Evolutionary conservation across 1,140 invertebrate genomes (phyloP).

Genomic region (Palaemon carinicauda): DNA sequence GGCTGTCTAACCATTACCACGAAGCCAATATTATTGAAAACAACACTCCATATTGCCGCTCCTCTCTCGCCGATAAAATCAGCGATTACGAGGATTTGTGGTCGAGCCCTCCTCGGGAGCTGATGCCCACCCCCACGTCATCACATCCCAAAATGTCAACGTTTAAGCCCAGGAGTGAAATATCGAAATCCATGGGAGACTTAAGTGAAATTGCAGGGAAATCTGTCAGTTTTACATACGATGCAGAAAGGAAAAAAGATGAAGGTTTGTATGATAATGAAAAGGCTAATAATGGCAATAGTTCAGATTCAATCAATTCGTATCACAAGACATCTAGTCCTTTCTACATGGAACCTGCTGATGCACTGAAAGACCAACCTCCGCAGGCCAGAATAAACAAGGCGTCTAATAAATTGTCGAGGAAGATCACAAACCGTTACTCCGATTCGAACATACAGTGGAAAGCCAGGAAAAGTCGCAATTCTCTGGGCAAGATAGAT

Average conservation of each 20-base stretch:
- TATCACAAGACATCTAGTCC: slow-evolving; percentile 72
- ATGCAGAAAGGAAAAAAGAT: slow-evolving; percentile 28
- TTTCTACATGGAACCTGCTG: slow-evolving; percentile 91
- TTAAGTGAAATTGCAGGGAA: slow-evolving; percentile 52
- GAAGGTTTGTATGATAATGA: slow-evolving; percentile 12
- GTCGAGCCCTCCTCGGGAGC: slow-evolving; percentile 73
- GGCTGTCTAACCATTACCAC: slow-evolving; percentile 72
- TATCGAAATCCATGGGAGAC: slow-evolving; percentile 57
- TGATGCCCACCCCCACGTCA: slow-evolving; percentile 61
- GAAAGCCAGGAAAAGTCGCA: slow-evolving; percentile 61
- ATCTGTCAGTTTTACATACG: slow-evolving; percentile 45
- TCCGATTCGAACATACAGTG: slow-evolving; percentile 72
- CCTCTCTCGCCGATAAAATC: slow-evolving; percentile 87
- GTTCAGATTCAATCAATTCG: slow-evolving; percentile 41
- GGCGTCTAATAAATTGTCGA: slow-evolving; percentile 58
- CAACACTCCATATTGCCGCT: slow-evolving; percentile 82
- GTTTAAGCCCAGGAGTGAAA: slow-evolving; percentile 54
- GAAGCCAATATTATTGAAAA: slow-evolving; percentile 87
- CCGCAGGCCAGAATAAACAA: slow-evolving; percentile 56
- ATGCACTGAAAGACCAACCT: slow-evolving; percentile 74
- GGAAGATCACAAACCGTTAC: slow-evolving; percentile 67
- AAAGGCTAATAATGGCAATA: slow-evolving; percentile 29
- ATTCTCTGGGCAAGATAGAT: slow-evolving; percentile 70
- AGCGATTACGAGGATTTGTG: slow-evolving; percentile 96
- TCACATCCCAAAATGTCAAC: slow-evolving; percentile 41